Base-by-base conservation (phyloP, 2,113 vertebrate species). In the Pluvianellus socialis region DNA sequence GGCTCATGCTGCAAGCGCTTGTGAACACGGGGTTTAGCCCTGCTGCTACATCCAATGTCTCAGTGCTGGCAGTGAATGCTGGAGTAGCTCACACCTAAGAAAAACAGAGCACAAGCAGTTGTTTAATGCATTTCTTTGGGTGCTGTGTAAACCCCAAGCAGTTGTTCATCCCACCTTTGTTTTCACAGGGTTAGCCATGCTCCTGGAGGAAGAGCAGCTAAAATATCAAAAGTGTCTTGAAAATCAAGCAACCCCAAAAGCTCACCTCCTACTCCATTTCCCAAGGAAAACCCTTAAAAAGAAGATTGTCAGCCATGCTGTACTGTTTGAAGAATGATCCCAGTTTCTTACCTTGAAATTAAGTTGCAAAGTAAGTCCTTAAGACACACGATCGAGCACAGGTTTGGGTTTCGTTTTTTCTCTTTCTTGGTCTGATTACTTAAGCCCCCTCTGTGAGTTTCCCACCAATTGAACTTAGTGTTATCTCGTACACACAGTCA, bases 401-500 rank as follows among this genome's bases (percentile, higher is more conserved):
- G 79, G 68, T 88, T 88, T 89, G 33, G 16, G 19, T 20, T 96
- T 95, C 28, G 13, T 71, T 72, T 97, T 67, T 62, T 42, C 20
- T 70, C 27, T 58, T 85, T 98, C 85, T 94, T 94, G 33, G 61
- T 97, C 98, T 98, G 98, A 99, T 99, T 99, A 98, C 98, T 98
- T 98, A 98, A 99, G 98, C 98, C 98, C 27, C 86, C 91, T 98
- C 97, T 97, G 82, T 97, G 98, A 98, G 95, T 98, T 91, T 97
- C 98, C 98, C 97, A 98, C 93, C 91, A 97, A 96, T 94, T 95
- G 95, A 98, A 98, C 96, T 91, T 92, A 79, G 96, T 68, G 98
- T 99, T 99, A 99, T 99, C 99, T 98, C 96, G 24, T 93, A 92
- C 90, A 86, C 90, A 97, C 99, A 99, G 98, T 99, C 75, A 87